phyloP scores from a whole-genome alignment of 2,113 vertebrate species.

The Bubalus kerabau region DNA sequence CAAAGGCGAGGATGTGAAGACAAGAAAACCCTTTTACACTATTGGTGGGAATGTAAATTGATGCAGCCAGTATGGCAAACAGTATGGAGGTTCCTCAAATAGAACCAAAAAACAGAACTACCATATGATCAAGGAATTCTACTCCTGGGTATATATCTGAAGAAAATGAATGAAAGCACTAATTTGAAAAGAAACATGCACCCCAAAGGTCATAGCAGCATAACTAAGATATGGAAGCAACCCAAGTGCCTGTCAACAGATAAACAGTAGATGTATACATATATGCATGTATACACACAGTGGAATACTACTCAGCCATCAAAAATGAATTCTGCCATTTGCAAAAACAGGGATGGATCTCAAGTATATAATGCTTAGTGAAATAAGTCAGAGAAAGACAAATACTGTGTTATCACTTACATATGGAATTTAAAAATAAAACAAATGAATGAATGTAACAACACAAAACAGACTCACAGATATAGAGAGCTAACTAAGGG shows the following conservation, averaged over 20 bases:
- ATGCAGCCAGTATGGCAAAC: background rate
- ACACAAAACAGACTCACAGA: background rate
- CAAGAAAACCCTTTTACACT: background rate
- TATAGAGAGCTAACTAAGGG: background rate
- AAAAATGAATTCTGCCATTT: background rate
- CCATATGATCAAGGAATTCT: background rate
- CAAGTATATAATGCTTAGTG: background rate
- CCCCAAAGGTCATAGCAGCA: background rate
- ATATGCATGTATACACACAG: background rate
- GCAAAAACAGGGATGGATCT: background rate
- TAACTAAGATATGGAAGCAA: background rate
- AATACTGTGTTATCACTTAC: background rate
- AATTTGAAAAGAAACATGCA: background rate
- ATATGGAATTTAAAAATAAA: background rate
- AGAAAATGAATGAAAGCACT: background rate
- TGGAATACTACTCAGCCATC: background rate
- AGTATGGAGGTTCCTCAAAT: background rate
- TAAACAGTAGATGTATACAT: background rate
- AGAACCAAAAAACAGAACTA: background rate
- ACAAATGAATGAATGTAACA: background rate
- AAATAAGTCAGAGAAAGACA: background rate
- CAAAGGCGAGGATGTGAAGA: background rate
- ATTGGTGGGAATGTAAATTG: background rate
- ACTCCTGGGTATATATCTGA: background rate
- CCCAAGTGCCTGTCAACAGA: background rate